Evolutionary conservation across 92 coral and sea anemone genomes (phyloP), one percentile per base, ranked within the genome.

Genomic region (Zoanthus solanderi): DNA sequence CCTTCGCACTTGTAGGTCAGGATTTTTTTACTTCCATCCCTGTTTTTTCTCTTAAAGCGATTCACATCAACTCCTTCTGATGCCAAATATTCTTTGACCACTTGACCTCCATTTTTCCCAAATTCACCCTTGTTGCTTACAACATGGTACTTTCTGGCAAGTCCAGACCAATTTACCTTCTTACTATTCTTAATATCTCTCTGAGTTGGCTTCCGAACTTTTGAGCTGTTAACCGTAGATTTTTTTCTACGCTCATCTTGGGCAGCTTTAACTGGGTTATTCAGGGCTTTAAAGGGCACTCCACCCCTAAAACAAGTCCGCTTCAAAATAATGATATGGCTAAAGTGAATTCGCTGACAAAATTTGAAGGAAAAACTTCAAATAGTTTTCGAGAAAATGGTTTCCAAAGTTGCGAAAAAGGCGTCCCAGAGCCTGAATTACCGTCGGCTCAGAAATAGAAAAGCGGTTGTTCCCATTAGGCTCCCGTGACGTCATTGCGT

Each of bases 211-310:
- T 89, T 92, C 47, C 60, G 67, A 54, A 52, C 88, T 47, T 57
- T 60, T 48, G 86, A 84, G 31, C 78, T 68, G 78, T 47, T 28
- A 73, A 58, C 57, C 18, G 83, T 69, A 57, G 68, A 78, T 31
- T 58, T 60, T n/a, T 61, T 58, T 60, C 53, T 48, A 30, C 48
- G 72, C 60, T 57, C 71, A 73, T 88, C 34, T n/a, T 42, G 37
- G 73, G 84, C 91, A 29, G 53, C 75, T 72, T 42, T 32, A n/a
- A 88, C 89, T 88, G 91, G 89, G 30, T 88, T 88, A 18, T 42
- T 12, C n/a, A n/a, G n/a, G n/a, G n/a, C n/a, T n/a, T n/a, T n/a
- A n/a, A 73, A 57, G 78, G 78, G 78, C 5, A 73, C 78, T 73
- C 54, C 54, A 73, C 78, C 56, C 78, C 56, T 73, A 6, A 73